phyloP scores from a whole-genome alignment of 30 jellyfish, hydroid and myxozoan species.

The Turritopsis rubra region DNA sequence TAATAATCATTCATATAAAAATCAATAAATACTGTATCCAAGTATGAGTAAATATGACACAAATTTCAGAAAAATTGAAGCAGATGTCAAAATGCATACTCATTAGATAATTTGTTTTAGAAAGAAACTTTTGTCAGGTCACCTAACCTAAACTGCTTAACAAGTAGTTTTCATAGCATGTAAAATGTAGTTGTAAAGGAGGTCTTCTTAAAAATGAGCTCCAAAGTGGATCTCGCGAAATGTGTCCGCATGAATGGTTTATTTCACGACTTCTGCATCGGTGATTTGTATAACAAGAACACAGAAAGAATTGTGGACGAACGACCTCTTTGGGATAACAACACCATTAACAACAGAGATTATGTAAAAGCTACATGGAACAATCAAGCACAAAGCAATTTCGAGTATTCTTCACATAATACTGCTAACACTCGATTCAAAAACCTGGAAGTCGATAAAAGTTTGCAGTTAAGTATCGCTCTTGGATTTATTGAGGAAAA shows the following conservation, averaged over 20 bases:
- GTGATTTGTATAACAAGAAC: not conserved
- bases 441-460: not conserved
- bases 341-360: not conserved
- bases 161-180: not conserved
- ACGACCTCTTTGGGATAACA: not conserved
- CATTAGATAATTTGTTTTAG: too few relatives aligned
- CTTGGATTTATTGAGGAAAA: not conserved
- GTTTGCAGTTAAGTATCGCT: not conserved
- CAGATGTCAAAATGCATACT: too few relatives aligned
- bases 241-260: not conserved
- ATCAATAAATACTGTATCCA: too few relatives aligned
- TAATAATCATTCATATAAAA: not conserved
- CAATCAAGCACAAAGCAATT: not conserved
- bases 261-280: not conserved
- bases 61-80: too few relatives aligned
- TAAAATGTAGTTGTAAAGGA: not conserved
- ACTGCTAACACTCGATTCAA: not conserved
- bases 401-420: not conserved
- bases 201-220: not conserved
- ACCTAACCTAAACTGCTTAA: not conserved
- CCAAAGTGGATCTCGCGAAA: not conserved
- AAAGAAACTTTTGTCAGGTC: too few relatives aligned
- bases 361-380: not conserved
- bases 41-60: not conserved
- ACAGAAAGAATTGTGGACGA: not conserved